These are phyloP conservation scores for Pollenia labialis DNA, from an alignment of 2,888 invertebrate genomes.

Conservation along the genomic window DNA sequence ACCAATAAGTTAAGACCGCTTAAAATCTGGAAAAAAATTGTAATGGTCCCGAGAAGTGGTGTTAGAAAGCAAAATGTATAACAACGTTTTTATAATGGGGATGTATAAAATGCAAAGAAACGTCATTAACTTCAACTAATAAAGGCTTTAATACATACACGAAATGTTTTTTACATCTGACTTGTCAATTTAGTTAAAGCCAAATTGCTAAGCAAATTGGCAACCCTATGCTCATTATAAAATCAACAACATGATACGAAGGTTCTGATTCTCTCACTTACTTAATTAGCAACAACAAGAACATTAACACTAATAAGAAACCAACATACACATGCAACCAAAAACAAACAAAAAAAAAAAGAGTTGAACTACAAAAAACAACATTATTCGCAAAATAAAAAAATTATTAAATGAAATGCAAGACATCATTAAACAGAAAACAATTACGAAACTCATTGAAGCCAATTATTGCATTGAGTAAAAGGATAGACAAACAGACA, in stretches of 20 bases:
- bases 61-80: conserved; percentile 24
- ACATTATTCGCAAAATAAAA: conserved; percentile 46
- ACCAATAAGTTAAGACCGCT: conserved; percentile 19
- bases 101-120: conserved; percentile 29
- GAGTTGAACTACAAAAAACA: conserved; percentile 57
- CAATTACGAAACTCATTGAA: conserved; percentile 83
- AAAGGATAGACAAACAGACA: conserved; percentile 73
- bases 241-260: conserved; percentile 45
- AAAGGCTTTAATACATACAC: too few relatives aligned
- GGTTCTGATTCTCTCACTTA: conserved; percentile 68
- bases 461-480: conserved; percentile 80
- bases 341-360: conserved; percentile 7
- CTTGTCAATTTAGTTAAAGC: too few relatives aligned
- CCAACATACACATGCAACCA: not conserved
- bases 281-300: conserved; percentile 73
- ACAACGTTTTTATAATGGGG: conserved; percentile 42
- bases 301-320: conserved; percentile 38
- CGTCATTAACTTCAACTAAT: not conserved
- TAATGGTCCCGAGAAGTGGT: conserved; percentile 62
- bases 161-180: too few relatives aligned
- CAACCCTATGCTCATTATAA: conserved; percentile 38
- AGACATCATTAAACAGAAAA: conserved; percentile 76
- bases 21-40: conserved; percentile 52
- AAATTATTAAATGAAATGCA: conserved; percentile 72
- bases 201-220: too few relatives aligned